phyloP scores from a whole-genome alignment of 2,888 invertebrate species.

The Hypomecis atomaria region DNA sequence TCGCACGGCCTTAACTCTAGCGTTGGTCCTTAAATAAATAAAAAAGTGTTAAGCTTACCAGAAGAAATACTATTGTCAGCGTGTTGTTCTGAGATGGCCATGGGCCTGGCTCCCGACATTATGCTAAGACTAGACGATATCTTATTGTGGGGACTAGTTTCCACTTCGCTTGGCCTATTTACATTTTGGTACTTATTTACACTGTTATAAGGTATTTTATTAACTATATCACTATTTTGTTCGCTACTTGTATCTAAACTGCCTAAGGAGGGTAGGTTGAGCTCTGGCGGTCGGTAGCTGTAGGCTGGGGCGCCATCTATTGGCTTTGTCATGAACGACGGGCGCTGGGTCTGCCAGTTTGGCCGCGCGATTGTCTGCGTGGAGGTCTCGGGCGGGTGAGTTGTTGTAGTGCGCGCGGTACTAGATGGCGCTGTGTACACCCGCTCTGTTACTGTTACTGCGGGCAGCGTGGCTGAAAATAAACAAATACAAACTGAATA shows the following conservation, averaged over 20 bases:
- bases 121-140: conserved; percentile 84
- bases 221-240: conserved; percentile 84
- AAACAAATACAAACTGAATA: conserved; percentile 20
- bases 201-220: conserved; percentile 83
- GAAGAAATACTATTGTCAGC: conserved; percentile 77
- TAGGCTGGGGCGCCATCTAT: conserved; percentile 81
- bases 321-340: conserved; percentile 82
- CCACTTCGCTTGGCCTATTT: conserved; percentile 80
- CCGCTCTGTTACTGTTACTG: conserved; percentile 68
- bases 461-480: conserved; percentile 67
- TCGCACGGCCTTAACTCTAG: no score
- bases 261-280: conserved; percentile 76
- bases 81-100: conserved; percentile 79
- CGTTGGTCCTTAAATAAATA: no score
- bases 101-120: conserved; percentile 78
- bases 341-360: conserved; percentile 74
- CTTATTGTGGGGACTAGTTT: conserved; percentile 84
- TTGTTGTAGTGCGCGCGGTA: conserved; percentile 57
- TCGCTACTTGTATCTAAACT: conserved; percentile 80
- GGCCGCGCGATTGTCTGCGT: conserved; percentile 69
- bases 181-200: conserved; percentile 84
- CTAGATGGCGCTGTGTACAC: conserved; percentile 75
- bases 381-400: conserved; percentile 59
- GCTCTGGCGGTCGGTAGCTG: conserved; percentile 77
- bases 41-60: conserved; percentile 57